Evolutionary conservation across 1,140 invertebrate species (phyloP), one percentile per base, ranked within the genome.

Genomic region (Saccostrea glomerata): DNA sequence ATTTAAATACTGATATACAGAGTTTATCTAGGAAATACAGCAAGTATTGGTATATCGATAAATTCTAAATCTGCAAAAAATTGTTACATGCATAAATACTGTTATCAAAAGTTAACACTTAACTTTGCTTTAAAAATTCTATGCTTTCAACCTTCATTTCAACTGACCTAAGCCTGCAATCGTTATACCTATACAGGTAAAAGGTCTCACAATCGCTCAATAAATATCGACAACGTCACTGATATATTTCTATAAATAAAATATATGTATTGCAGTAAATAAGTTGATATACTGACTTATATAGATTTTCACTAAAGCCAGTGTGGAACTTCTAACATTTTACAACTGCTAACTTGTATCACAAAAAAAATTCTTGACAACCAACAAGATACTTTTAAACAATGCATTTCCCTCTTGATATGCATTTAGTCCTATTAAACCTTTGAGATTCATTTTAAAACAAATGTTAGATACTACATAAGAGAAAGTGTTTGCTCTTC

Each of bases 241-340:
- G 30, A 77, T 77, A 77, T 77, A 77, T 77, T 77, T 77, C 70
- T 77, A 77, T 77, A 77, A 77, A 77, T 77, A 77, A 77, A 77
- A 77, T 77, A 77, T 77, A 77, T 77, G 70, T 77, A 77, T 77
- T 77, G 30, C 23, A 77, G 70, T 77, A 30, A 77, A 77, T 77
- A 77, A 15, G 11, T 77, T 77, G 70, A 77, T 77, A 77, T 77
- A 77, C 25, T 30, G 70, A 30, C 70, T 25, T 30, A 73, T 30
- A 77, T 25, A 77, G 30, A 15, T 30, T 77, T 17, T 77, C 13
- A 30, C 25, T 77, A 47, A 77, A 25, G 30, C 25, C 58, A 20
- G 58, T 63, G 58, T 17, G 58, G 15, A 63, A 63, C n/a, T 36
- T 17, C 23, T 77, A 30, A 77, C 6, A 30, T 77, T 30, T 77